These are phyloP conservation scores for Heliconius hewitsoni DNA, from an alignment of 1,140 invertebrate genomes.

Conservation along the genomic window DNA sequence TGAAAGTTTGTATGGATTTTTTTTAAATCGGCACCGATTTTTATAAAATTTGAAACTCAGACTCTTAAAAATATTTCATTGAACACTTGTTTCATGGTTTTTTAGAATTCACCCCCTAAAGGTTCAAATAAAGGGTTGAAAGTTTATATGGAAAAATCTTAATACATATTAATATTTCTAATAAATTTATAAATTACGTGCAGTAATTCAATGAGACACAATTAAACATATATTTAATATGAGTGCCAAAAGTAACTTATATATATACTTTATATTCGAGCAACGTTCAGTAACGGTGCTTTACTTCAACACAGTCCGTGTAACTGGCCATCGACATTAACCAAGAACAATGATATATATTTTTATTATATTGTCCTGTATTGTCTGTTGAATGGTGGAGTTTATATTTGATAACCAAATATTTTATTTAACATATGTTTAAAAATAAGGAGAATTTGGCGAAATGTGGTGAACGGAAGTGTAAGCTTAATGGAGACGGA, in stretches of 20 bases:
- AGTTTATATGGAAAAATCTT: too few relatives aligned
- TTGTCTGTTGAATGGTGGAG: not conserved
- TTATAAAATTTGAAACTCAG: too few relatives aligned
- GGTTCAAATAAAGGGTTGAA: too few relatives aligned
- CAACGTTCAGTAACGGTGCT: slow-evolving; percentile 47
- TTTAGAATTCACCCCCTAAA: too few relatives aligned
- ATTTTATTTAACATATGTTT: too few relatives aligned
- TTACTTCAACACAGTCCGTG: slow-evolving; percentile 40
- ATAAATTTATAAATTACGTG: not conserved
- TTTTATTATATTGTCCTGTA: not conserved
- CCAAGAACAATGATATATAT: not conserved
- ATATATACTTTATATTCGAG: slow-evolving; percentile 43
- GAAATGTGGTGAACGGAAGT: too few relatives aligned
- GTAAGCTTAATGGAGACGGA: too few relatives aligned
- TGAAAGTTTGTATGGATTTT: too few relatives aligned
- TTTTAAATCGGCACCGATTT: too few relatives aligned
- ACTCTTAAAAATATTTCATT: too few relatives aligned
- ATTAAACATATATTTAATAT: not conserved
- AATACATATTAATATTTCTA: not conserved
- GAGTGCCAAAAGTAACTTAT: slow-evolving; percentile 39
- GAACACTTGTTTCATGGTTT: too few relatives aligned
- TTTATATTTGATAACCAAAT: not conserved
- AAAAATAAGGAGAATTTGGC: too few relatives aligned
- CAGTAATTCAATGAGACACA: not conserved
- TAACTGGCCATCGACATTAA: slow-evolving; percentile 34